Evolutionary conservation across 1,140 invertebrate species (phyloP).

Genomic region (Phenacoccus solenopsis): DNA sequence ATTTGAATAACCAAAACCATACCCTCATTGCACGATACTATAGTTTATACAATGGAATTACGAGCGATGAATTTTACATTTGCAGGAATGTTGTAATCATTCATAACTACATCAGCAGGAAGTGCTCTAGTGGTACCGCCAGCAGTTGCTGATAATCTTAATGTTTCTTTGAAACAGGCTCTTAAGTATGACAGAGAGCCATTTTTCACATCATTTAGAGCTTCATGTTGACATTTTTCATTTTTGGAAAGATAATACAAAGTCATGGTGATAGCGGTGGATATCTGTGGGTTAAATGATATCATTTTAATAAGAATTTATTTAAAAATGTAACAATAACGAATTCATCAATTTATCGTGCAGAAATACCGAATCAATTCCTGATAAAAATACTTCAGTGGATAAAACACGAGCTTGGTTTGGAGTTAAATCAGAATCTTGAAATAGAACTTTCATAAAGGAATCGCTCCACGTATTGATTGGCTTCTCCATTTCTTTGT

Average conservation of each 20-base stretch:
- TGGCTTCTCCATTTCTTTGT: slow-evolving; percentile 22
- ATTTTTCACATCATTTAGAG: slow-evolving; percentile 38
- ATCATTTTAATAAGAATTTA: background rate
- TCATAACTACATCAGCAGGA: slow-evolving; percentile 33
- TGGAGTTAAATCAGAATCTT: slow-evolving; percentile 28
- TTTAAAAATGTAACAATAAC: background rate
- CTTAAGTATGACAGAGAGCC: slow-evolving; percentile 39
- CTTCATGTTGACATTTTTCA: slow-evolving; percentile 34
- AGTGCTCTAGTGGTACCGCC: slow-evolving; percentile 37
- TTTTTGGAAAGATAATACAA: slow-evolving; percentile 50
- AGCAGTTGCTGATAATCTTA: slow-evolving; percentile 39
- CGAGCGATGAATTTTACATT: slow-evolving; percentile 31
- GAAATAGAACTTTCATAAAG: slow-evolving; percentile 30
- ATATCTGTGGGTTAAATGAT: slow-evolving; percentile 35
- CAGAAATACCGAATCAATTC: slow-evolving; percentile 32
- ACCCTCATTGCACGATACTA: background rate
- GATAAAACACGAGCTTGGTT: slow-evolving; percentile 31
- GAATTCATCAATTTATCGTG: background rate
- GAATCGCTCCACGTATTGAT: slow-evolving; percentile 22
- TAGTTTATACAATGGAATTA: background rate
- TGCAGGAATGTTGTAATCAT: slow-evolving; percentile 37
- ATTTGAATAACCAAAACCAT: background rate
- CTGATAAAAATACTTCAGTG: slow-evolving; percentile 34
- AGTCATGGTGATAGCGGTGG: slow-evolving; percentile 35
- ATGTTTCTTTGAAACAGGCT: slow-evolving; percentile 53